Evolutionary conservation across 1,140 invertebrate genomes (phyloP).

Genomic region (Euwallacea similis): DNA sequence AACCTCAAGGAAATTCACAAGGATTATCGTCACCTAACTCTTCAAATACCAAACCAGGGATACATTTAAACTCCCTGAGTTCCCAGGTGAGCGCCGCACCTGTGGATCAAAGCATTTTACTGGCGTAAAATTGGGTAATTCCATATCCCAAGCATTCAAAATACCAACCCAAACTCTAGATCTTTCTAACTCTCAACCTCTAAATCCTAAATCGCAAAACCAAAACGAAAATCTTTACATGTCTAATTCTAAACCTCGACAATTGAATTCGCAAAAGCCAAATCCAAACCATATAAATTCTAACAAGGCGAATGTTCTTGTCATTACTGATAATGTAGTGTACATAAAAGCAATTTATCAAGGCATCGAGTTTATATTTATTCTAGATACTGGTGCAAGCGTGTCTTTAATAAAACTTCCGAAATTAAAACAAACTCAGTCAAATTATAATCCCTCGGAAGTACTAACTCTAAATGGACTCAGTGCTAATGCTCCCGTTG

Average conservation of each 20-base stretch:
- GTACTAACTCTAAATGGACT: conserved; percentile 25
- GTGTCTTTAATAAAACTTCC: conserved; percentile 31
- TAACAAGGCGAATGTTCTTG: too few relatives aligned
- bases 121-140: conserved; percentile 10
- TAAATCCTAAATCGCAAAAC: not conserved
- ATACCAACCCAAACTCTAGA: not conserved
- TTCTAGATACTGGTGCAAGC: conserved; percentile 34
- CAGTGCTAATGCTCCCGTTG: conserved; percentile 12
- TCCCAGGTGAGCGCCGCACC: conserved; percentile 24
- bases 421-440: conserved; percentile 25
- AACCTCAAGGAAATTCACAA: not conserved
- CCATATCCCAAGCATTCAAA: not conserved
- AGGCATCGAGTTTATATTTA: conserved; percentile 22
- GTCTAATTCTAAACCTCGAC: not conserved
- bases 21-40: conserved; percentile 4
- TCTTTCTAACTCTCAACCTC: not conserved
- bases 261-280: not conserved
- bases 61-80: conserved; percentile 26
- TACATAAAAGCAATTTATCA: too few relatives aligned
- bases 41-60: not conserved
- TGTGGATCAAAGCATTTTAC: conserved; percentile 19
- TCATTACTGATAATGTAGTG: too few relatives aligned
- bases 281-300: too few relatives aligned
- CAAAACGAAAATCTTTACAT: not conserved
- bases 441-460: conserved; percentile 13